These are phyloP conservation scores for Margaritifera margaritifera DNA, from an alignment of 2,888 invertebrate species.

Conservation along the genomic window DNA sequence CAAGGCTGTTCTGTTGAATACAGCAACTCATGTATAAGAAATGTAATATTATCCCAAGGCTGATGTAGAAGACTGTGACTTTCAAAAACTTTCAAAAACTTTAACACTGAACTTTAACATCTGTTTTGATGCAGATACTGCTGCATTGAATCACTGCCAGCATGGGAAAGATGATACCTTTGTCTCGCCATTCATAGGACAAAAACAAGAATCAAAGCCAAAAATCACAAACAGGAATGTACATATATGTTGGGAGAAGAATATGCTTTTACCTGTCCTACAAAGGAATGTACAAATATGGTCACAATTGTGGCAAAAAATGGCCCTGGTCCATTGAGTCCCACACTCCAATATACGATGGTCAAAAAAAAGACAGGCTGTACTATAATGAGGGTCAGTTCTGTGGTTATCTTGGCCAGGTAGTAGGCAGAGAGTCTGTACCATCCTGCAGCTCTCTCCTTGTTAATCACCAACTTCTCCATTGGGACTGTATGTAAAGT, in stretches of 20 bases:
- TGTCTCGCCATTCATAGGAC: neutral
- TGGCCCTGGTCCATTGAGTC: conserved; percentile 78
- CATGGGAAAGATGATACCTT: no score
- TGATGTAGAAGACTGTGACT: no score
- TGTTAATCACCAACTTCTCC: conserved; percentile 85
- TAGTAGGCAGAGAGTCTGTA: conserved; percentile 87
- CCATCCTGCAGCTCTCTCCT: conserved; percentile 84
- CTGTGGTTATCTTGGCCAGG: conserved; percentile 86
- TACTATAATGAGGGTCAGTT: conserved; percentile 83
- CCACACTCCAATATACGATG: conserved; percentile 85
- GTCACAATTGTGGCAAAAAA: conserved; percentile 82
- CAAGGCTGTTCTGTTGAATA: no score
- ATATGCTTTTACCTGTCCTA: conserved; percentile 78
- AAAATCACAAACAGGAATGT: no score
- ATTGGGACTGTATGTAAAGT: conserved; percentile 79
- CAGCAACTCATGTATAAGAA: no score
- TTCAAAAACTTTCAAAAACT: no score
- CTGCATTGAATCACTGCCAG: no score
- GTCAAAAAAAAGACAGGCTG: conserved; percentile 84
- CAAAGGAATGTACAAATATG: conserved; percentile 82
- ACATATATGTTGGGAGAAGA: neutral
- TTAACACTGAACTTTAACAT: no score
- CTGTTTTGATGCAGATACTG: no score
- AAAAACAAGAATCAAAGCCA: neutral
- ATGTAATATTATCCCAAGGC: no score